Base-by-base conservation (phyloP, 2,113 vertebrate genomes). In the Cyprinodon tularosa region DNA sequence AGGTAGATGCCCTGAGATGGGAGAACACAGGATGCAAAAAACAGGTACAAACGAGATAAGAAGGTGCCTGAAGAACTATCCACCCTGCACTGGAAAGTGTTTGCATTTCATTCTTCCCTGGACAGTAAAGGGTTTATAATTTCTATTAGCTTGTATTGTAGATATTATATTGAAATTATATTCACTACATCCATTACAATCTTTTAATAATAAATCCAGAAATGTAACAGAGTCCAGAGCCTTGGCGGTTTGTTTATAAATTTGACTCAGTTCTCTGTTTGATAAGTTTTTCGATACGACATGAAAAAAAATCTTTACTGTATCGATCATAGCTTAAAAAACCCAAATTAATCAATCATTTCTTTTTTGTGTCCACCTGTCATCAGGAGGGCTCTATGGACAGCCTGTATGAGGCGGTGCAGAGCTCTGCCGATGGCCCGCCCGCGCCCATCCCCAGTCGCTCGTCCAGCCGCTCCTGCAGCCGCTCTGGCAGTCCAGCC, bases 381-480 rank as follows among this genome's bases (percentile, higher is more conserved):
- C n/a, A 66, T 20, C 81, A 98, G 97, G 97, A 97, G 78, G 97
- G 97, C 4, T 99, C 97, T 5, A 96, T 95, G 94, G 97, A 98
- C 84, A 98, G 95, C 69, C 88, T 98, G 75, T 97, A 98, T 68
- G 97, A 99, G 83, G 96, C 94, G 1, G 95, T 95, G 79, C 93
- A 95, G 89, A 88, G 93, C 63, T 92, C 90, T 37, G 78, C 88
- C 10, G 93, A 94, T 4, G 75, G 83, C 3, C 92, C 91, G 3
- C 93, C 94, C 0, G 84, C 80, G 38, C 69, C 81, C 14, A 7
- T 71, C n/a, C 93, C 84, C 37, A 92, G 85, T 66, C 85, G 85
- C 61, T 86, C 85, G 3, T 78, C 63, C 82, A 90, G 88, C 78
- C 89, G 72, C 38, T 78, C 89, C 0, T 78, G 72, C 83, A 87